These are phyloP conservation scores for Cryptocheilus praepositus DNA, from an alignment of 2,888 invertebrate species.

Conservation along the genomic window DNA sequence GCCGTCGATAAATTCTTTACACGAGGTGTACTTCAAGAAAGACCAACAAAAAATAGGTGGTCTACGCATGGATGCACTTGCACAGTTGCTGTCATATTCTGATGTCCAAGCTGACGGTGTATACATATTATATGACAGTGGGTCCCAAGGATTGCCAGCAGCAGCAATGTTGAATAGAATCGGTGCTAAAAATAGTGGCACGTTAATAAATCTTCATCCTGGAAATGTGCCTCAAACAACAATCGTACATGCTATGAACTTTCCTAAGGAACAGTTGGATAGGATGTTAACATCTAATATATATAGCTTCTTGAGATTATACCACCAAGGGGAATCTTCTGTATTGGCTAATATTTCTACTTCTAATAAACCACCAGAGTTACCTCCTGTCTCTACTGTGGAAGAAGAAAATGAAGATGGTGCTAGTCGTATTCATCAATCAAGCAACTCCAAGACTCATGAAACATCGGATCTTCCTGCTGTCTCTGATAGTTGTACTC, in stretches of 20 bases:
- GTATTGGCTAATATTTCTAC: constrained; percentile 32
- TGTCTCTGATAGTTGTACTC: no score
- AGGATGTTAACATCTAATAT: constrained; percentile 86
- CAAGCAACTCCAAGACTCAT: no score
- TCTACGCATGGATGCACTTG: constrained; percentile 90
- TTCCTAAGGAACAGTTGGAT: constrained; percentile 81
- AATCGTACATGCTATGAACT: constrained; percentile 88
- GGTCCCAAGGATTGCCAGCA: constrained; percentile 88
- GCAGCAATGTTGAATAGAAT: constrained; percentile 89
- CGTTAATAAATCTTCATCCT: constrained; percentile 85
- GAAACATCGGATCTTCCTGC: no score
- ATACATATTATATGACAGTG: constrained; percentile 91
- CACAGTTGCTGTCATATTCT: constrained; percentile 89
- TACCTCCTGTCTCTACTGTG: no score
- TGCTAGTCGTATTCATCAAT: no score
- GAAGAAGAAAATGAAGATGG: no score
- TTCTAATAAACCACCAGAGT: constrained; percentile 4
- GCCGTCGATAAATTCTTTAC: constrained; percentile 88
- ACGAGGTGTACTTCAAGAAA: constrained; percentile 89
- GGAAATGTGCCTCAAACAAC: constrained; percentile 88
- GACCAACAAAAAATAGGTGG: constrained; percentile 86
- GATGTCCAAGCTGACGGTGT: constrained; percentile 88
- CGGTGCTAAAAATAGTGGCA: constrained; percentile 80
- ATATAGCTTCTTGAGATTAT: constrained; percentile 83
- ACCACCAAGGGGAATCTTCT: constrained; percentile 77